Base-by-base conservation (phyloP, 2,888 invertebrate genomes). In the Sinohyriopsis cumingii region DNA sequence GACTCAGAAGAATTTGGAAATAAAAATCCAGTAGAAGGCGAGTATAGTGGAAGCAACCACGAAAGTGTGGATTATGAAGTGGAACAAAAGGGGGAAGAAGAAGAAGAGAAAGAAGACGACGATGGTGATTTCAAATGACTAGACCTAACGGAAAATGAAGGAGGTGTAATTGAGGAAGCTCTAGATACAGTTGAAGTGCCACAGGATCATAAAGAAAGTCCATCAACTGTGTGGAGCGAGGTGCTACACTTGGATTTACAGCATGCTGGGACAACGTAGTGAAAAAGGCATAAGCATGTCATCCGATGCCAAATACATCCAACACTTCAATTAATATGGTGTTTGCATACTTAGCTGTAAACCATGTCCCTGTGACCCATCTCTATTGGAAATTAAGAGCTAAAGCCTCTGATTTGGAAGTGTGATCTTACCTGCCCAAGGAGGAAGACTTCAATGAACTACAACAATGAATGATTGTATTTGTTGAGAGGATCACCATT, bases 221-320 rank as follows among this genome's bases (percentile, higher is more conserved):
- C 19, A 56, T 22, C 9, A 19, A 59, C 22, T 18, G 54, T n/a
- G 1, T 18, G 20, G n/a, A 18, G 59, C 33, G 28, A 53, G 7
- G 19, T 45, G 59, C 18, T 55, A 15, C 61, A 73, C 67, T 59
- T 6, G 68, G 69, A 6, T 72, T 75, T 24, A 72, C 75, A 20
- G 25, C 71, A 25, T 76, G 73, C n/a, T 76, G 73, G 76, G 76
- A 76, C 19, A 71, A 76, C 25, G 76, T 73, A 20, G 71, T 71
- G 15, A 68, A 69, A 61, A 73, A 73, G 56, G 67, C 70, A n/a
- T 45, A 1, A 54, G 61, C 72, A 22, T 24, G 68, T 18, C 56
- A 68, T 45, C 75, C 75, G 24, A 61, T 63, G 1, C 20, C 45
- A 55, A 67, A 55, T 5, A 24, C 15, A n/a, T 55, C 28, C 7